A percentile compares a stretch with the other conserved stretches of the same genome.
phyloP scores from a whole-genome alignment of 2,797 vertebrate genomes.

The Danio jaintianensis region DNA sequence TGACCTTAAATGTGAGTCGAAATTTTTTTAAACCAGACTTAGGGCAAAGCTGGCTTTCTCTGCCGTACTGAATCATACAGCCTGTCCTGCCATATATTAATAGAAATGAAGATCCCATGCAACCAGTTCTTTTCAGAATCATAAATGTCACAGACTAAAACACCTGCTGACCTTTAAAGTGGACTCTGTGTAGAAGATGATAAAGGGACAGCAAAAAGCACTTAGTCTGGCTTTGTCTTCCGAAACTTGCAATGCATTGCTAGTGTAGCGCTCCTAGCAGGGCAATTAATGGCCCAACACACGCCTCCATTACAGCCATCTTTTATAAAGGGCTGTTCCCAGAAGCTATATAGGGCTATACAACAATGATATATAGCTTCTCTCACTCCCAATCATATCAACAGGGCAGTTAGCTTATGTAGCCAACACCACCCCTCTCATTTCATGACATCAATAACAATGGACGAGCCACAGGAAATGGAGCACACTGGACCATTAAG shows the following conservation, averaged over 20 bases:
- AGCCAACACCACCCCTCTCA: slow-evolving; percentile 19
- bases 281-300: slow-evolving; percentile 26
- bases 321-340: slow-evolving; percentile 12
- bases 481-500: slow-evolving; percentile 47
- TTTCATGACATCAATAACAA: slow-evolving; percentile 44
- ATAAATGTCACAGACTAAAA: slow-evolving; percentile 29
- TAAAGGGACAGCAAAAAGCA: slow-evolving; percentile 41
- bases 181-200: slow-evolving; percentile 18
- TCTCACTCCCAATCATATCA: slow-evolving; percentile 40
- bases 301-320: slow-evolving; percentile 37
- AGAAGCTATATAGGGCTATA: slow-evolving; percentile 25
- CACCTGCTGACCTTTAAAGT: slow-evolving; percentile 28
- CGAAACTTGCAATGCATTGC: slow-evolving; percentile 26
- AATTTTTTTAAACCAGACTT: slow-evolving; percentile 6
- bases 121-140: slow-evolving; percentile 24
- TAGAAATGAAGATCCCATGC: slow-evolving; percentile 29
- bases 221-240: slow-evolving; percentile 30
- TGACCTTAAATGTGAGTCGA: not conserved
- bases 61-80: slow-evolving; percentile 2
- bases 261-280: slow-evolving; percentile 8
- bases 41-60: slow-evolving; percentile 14
- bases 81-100: slow-evolving; percentile 13
- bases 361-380: slow-evolving; percentile 42
- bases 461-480: slow-evolving; percentile 31
- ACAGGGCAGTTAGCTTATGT: slow-evolving; percentile 52